A percentile compares a stretch with the other conserved stretches of the same genome.
These are phyloP conservation scores for Rhodinocichla rosea DNA, from an alignment of 2,113 vertebrate genomes.

Conservation along the genomic window DNA sequence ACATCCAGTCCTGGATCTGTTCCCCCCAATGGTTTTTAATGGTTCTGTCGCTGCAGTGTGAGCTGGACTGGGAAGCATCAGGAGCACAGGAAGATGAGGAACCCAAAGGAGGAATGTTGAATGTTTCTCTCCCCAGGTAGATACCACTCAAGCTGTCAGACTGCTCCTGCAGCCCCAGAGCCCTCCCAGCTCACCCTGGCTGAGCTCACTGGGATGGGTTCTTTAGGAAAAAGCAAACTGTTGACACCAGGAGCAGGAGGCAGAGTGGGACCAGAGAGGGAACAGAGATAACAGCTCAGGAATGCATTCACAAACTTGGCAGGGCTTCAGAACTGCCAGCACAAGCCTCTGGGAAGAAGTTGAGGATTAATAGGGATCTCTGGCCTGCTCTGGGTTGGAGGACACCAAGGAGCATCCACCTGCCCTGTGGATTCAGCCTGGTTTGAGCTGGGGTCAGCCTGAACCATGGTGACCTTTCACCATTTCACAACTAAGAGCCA, in stretches of 20 bases:
- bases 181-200: background rate
- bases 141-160: background rate
- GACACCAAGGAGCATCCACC: background rate
- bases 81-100: background rate
- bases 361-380: background rate
- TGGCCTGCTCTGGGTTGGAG: background rate
- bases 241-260: background rate
- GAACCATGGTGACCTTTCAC: background rate
- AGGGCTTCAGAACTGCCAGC: background rate
- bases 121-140: background rate
- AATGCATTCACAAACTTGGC: background rate
- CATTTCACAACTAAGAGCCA: background rate
- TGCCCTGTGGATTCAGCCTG: background rate
- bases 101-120: background rate
- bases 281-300: background rate
- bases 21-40: background rate
- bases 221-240: background rate
- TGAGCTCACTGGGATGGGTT: background rate
- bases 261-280: background rate
- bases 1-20: background rate
- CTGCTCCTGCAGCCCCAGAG: rapidly evolving
- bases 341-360: background rate
- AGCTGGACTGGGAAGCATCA: background rate
- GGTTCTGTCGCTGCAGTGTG: background rate
- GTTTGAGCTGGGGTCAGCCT: background rate